Evolutionary conservation across 2,113 vertebrate genomes (phyloP), one percentile per base, ranked within the genome.

Genomic region (Colistium nudipinnis): DNA sequence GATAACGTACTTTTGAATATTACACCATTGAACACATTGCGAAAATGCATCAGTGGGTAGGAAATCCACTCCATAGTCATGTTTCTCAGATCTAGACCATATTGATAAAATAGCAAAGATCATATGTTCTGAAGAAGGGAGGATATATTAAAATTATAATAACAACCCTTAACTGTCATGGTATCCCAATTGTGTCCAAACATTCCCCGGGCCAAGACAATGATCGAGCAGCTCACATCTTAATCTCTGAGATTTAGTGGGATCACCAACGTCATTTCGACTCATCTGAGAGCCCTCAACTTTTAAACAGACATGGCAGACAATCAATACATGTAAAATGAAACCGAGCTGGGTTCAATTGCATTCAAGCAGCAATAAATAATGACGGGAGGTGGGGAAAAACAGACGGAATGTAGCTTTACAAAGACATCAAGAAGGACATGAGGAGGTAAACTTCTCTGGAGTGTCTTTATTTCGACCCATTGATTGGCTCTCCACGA

Each of bases 251-350:
- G 78, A 76, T 84, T 85, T 68, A 70, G 43, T 28, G 45, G 70
- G 79, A 80, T 83, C 47, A 68, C 66, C 53, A 53, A 53, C 75
- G 76, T 80, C 57, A 44, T 67, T 80, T 72, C 62, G 64, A 72
- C 49, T 78, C 45, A 56, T 82, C 83, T 41, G 33, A 60, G 56
- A 62, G 63, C 76, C 74, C 52, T 25, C 51, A 51, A 57, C 57
- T 74, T 82, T 78, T 71, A 65, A 78, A 71, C 70, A 75, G 25
- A 66, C 73, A 73, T 53, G 84, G 39, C 81, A 72, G 76, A 59
- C 67, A 41, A 87, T 85, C 84, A 62, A 84, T 83, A 84, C 28
- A 80, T 70, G 70, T 52, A 76, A 82, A 81, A 83, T 84, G 30
- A 83, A 82, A 72, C 30, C n/a, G 33, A 66, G 59, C 72, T 35